Base-by-base conservation (phyloP, 2,888 invertebrate genomes). In the Drosophila multiciliata region DNA sequence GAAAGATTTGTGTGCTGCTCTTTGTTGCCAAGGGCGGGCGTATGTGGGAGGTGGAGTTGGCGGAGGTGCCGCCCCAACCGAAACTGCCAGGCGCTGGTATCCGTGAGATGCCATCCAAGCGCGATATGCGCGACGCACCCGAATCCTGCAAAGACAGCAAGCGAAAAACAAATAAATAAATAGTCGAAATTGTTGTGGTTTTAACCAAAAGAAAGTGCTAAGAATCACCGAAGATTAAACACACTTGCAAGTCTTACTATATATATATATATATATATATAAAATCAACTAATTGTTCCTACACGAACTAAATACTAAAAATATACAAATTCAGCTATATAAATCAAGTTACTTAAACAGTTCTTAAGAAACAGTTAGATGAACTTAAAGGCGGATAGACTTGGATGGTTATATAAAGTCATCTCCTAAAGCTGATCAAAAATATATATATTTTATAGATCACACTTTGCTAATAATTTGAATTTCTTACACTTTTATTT, bases 81-180 rank as follows among this genome's bases (percentile, higher is more conserved):
- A 80, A 79, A 17, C 84, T 82, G 66, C 92, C 92, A 33, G 92
- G 91, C 45, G 92, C 66, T 32, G 92, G 92, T 40, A 93, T 92
- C 49, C 93, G 91, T 29, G 92, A 90, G 49, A 82, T 82, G 70
- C 91, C 91, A 76, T 91, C 93, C 61, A 92, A 78, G 49, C 92
- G 90, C 55, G 92, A 92, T 74, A 93, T 92, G 64, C 92, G 91
- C 1, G 93, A 90, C 48, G 90, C 85, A 42, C 90, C 75, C 57
- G 92, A 82, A 83, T 93, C 93, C 93, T 93, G 80, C 9, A 32
- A 58, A 20, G 53, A 45, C 9, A 9, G n/a, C 42, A 36, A 49
- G 12, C 20, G 17, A 40, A 42, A 65, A 35, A 11, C 33, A 15
- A 53, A 26, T 38, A 20, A 57, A 32, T 32, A 42, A 40, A 15